Evolutionary conservation across 2,113 vertebrate genomes (phyloP).

Genomic region (Peucedramus taeniatus): DNA sequence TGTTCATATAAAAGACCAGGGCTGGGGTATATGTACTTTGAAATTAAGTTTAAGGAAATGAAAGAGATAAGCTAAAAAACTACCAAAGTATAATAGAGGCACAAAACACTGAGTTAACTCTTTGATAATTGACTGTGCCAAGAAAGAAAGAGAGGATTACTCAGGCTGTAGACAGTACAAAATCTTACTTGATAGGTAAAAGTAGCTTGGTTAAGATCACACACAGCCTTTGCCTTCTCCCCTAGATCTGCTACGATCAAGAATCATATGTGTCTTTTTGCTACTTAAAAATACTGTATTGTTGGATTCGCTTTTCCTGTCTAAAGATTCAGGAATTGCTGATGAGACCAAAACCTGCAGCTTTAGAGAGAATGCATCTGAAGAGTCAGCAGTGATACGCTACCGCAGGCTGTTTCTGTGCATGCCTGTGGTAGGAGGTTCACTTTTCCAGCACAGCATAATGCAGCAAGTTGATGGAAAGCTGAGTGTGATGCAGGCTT

Average conservation of each 20-base stretch:
- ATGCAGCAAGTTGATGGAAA: conserved; percentile 31
- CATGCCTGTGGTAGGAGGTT: not conserved
- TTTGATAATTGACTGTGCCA: not conserved
- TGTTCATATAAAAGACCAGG: not conserved
- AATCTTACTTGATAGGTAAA: not conserved
- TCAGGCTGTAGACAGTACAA: not conserved
- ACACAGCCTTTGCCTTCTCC: not conserved
- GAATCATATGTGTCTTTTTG: not conserved
- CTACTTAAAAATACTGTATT: not conserved
- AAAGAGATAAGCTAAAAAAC: not conserved
- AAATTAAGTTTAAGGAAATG: not conserved
- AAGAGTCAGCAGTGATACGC: conserved; percentile 10
- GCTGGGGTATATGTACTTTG: not conserved
- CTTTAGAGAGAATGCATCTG: conserved; percentile 47
- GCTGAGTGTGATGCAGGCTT: conserved; percentile 24
- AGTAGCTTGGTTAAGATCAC: not conserved
- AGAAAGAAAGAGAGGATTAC: not conserved
- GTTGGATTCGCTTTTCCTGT: not conserved
- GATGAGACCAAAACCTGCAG: conserved; percentile 52
- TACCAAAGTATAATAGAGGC: not conserved
- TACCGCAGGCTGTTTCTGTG: conserved; percentile 19
- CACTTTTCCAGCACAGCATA: not conserved
- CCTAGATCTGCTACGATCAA: not conserved
- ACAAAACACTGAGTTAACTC: not conserved
- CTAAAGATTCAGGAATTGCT: conserved; percentile 29